Conservation (phyloP, 2,888 invertebrate species). For the Drosophila neotestacea region DNA sequence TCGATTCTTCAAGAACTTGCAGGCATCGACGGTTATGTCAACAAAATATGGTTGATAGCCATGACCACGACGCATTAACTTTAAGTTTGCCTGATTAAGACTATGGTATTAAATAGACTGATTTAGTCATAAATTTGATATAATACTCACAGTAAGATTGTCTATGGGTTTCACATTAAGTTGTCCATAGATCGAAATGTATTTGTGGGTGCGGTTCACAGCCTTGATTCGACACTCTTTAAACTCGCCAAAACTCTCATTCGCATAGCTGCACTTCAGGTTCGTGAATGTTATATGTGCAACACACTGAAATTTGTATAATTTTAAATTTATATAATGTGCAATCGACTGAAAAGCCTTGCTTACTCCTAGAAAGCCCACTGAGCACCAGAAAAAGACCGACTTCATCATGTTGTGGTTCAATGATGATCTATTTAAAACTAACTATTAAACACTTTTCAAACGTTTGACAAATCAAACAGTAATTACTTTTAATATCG, state of each 20-base stretch:
- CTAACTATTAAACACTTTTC: background rate
- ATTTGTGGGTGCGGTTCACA: conserved; percentile 32
- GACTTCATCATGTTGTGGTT: conserved; percentile 8
- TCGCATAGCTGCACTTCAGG: conserved; percentile 11
- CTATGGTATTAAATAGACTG: too few species aligned
- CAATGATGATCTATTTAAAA: background rate
- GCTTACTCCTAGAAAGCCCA: conserved; percentile 21
- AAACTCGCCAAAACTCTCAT: background rate
- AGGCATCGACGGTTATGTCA: conserved; percentile 26
- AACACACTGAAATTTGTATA: conserved; percentile 12
- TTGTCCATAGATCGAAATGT: background rate
- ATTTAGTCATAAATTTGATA: too few species aligned
- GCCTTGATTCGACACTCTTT: conserved; percentile 15
- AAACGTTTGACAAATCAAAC: too few species aligned
- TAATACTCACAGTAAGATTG: background rate
- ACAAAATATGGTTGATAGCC: conserved; percentile 41
- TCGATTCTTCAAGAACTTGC: conserved; percentile 34
- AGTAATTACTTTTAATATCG: background rate
- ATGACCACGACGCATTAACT: conserved; percentile 24
- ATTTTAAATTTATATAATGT: too few species aligned
- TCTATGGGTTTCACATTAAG: background rate
- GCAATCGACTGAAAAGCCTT: background rate
- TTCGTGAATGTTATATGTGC: conserved; percentile 55
- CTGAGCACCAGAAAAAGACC: conserved; percentile 2
- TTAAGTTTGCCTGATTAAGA: conserved; percentile 22